Evolutionary conservation across 2,113 vertebrate genomes (phyloP), one percentile per base, ranked within the genome.

Genomic region (Chaetorhynchus papuensis): DNA sequence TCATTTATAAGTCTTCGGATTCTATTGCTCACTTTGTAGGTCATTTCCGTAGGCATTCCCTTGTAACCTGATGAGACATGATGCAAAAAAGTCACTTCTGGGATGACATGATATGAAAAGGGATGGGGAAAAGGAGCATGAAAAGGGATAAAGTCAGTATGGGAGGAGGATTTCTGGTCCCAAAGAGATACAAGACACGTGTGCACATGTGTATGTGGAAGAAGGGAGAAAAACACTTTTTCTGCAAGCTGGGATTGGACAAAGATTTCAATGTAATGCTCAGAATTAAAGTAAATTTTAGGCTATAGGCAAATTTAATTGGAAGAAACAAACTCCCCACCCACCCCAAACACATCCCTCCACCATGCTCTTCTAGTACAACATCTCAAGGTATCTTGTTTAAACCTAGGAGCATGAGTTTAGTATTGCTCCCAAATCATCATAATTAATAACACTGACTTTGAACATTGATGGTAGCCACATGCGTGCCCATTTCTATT

Each of bases 21-120:
- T 95, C 81, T 78, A 33, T 3, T 87, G 60, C 83, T 87, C 53
- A 53, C 68, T 95, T 94, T 92, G 82, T 72, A 96, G 90, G 89
- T 77, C 87, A 90, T 59, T 90, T 96, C 90, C 3, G 11, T 3
- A 86, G 83, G 49, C 45, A 64, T 84, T 90, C 89, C 75, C 5
- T 2, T 65, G 83, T 77, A 93, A 50, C 37, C 61, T 76, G 41
- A 69, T 68, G 66, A 66, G 79, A 82, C 30, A 37, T 1, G 22
- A 63, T 18, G 42, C 57, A 57, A 13, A 72, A 72, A 10, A 30
- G 60, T 53, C 7, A 63, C 66, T 88, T 44, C 42, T 33, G 30
- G 52, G 59, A 70, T 26, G 23, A 76, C 49, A 13, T 22, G 76
- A 76, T 68, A 82, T 4, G 14, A 64, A 82, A 89, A 65, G 24